Percentiles rank a stretch among this genome's conserved stretches.
Conservation (phyloP, 2,888 invertebrate genomes). For the Galeopsomyia nigrocyanea region DNA sequence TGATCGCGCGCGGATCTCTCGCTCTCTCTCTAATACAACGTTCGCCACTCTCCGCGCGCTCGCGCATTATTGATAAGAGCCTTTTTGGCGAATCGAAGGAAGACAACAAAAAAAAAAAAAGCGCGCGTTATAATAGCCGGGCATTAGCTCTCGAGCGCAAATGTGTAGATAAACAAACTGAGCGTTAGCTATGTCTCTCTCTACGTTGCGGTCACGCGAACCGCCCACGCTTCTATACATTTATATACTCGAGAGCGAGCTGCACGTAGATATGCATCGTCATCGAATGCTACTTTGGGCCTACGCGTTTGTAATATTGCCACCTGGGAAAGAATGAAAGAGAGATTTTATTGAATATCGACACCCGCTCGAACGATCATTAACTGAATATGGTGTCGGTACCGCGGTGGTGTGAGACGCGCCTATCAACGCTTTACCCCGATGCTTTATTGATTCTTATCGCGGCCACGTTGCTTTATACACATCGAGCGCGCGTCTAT, state of each 20-base stretch:
- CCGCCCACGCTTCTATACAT: conserved; percentile 12
- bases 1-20: too few species aligned
- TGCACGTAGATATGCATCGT: conserved; percentile 33
- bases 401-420: background rate
- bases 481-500: background rate
- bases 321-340: too few species aligned
- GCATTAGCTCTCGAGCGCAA: background rate
- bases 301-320: too few species aligned
- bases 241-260: too few species aligned
- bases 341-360: too few species aligned
- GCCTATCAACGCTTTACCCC: conserved; percentile 2
- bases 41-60: conserved; percentile 10
- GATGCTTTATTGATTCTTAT: conserved; percentile 14
- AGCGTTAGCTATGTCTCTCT: background rate
- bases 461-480: background rate
- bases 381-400: conserved; percentile 17
- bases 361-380: conserved; percentile 20
- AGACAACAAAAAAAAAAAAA: too few species aligned
- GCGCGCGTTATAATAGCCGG: too few species aligned
- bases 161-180: conserved; percentile 4
- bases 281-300: conserved; percentile 19
- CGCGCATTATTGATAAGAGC: conserved; percentile 18
- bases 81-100: too few species aligned
- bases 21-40: conserved; percentile 13
- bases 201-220: conserved; percentile 30